phyloP scores from a whole-genome alignment of 1,140 invertebrate species.

The Elysia chlorotica region DNA sequence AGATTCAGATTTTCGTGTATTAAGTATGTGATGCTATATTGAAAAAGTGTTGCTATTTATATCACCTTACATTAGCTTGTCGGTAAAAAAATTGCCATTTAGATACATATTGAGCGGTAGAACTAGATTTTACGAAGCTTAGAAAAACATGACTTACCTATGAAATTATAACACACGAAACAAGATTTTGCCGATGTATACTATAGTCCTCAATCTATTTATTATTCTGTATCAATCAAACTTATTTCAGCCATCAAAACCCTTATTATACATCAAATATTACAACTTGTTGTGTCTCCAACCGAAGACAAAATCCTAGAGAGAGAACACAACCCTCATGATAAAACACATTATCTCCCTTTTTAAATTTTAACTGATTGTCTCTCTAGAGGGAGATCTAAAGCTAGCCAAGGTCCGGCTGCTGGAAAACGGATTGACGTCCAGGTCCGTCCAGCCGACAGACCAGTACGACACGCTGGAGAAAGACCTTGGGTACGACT shows the following conservation, averaged over 20 bases:
- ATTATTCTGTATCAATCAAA: background rate
- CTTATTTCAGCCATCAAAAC: background rate
- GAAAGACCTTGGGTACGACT: background rate
- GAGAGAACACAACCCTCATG: background rate
- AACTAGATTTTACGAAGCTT: too few relatives aligned
- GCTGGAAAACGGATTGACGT: conserved; percentile 34
- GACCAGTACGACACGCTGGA: conserved; percentile 17
- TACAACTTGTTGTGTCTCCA: background rate
- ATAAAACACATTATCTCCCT: too few relatives aligned
- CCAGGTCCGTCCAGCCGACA: background rate
- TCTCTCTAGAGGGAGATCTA: conserved; percentile 20
- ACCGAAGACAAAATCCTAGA: background rate
- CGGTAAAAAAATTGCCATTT: too few relatives aligned
- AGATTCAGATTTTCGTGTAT: too few relatives aligned
- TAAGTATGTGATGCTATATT: too few relatives aligned
- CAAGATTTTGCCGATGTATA: background rate
- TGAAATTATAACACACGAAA: too few relatives aligned
- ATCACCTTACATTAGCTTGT: too few relatives aligned
- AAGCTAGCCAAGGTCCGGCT: conserved; percentile 40
- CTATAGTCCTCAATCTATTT: background rate
- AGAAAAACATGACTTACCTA: too few relatives aligned
- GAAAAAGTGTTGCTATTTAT: too few relatives aligned
- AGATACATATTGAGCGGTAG: too few relatives aligned
- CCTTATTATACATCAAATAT: background rate
- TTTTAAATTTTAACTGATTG: background rate